These are phyloP conservation scores for Vombatus ursinus DNA, from an alignment of 2,113 vertebrate species.

Conservation along the genomic window DNA sequence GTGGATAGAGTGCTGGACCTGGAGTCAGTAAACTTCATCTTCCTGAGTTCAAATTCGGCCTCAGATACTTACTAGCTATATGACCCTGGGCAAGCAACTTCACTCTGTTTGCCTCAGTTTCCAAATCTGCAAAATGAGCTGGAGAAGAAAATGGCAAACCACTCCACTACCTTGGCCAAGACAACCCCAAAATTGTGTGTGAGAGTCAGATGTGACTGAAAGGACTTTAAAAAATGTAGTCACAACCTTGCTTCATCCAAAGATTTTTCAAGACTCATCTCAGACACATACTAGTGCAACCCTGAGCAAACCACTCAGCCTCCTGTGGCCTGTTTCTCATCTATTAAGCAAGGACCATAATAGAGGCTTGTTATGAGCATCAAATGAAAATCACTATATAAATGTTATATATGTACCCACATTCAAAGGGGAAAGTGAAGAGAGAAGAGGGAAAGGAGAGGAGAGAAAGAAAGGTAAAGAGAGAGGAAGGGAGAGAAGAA, in stretches of 20 bases:
- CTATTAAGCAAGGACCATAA: too few species aligned
- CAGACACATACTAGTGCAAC: too few species aligned
- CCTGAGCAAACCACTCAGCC: too few species aligned
- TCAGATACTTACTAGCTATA: neutral
- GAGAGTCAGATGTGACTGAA: neutral
- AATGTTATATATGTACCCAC: too few species aligned
- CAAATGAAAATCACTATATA: too few species aligned
- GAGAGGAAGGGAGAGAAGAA: neutral
- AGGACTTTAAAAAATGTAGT: too few species aligned
- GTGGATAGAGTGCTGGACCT: neutral
- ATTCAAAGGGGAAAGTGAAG: too few species aligned
- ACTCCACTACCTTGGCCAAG: neutral
- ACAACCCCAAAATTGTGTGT: neutral
- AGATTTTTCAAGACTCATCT: too few species aligned
- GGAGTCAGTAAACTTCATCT: neutral
- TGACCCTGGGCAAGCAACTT: neutral
- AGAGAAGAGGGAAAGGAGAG: neutral
- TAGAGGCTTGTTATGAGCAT: too few species aligned
- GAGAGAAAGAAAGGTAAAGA: neutral
- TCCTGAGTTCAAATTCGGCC: neutral
- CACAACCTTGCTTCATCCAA: too few species aligned
- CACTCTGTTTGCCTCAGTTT: neutral
- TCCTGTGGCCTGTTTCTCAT: too few species aligned
- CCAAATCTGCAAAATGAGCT: neutral
- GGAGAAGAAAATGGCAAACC: neutral